Conservation (phyloP, 2,113 vertebrate genomes). For the Acinonyx jubatus region DNA sequence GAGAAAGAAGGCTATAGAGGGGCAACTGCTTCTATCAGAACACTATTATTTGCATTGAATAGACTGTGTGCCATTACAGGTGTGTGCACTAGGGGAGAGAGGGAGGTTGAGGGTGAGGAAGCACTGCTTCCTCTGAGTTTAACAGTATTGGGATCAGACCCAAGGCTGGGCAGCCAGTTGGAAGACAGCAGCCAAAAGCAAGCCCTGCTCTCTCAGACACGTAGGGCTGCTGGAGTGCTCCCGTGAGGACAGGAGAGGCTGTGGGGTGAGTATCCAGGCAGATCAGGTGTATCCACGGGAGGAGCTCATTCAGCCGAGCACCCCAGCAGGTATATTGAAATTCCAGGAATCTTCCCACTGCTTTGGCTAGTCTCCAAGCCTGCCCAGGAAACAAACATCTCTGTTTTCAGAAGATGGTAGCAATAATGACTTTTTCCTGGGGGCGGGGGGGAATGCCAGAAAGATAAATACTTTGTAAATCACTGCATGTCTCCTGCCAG, state of each 20-base stretch:
- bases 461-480: conserved; percentile 84
- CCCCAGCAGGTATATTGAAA: neutral
- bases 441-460: neutral
- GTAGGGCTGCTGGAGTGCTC: neutral
- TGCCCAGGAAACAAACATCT: neutral
- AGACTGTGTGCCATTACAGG: neutral
- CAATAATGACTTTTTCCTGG: neutral
- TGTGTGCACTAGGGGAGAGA: neutral
- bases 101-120: too few relatives aligned
- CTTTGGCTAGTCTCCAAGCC: conserved; percentile 14
- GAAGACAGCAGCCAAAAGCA: neutral
- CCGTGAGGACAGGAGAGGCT: neutral
- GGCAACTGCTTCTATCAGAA: neutral
- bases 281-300: neutral
- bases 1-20: neutral
- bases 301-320: neutral
- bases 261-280: neutral
- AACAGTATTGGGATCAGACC: too few relatives aligned
- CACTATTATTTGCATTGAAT: neutral
- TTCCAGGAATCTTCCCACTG: neutral
- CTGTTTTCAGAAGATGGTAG: neutral
- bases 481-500: conserved; percentile 69
- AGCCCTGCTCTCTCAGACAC: fast-evolving
- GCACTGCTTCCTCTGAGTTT: neutral
- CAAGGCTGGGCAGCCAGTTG: neutral